Conservation (phyloP, 2,888 invertebrate genomes). For the Synergus umbraculus region DNA sequence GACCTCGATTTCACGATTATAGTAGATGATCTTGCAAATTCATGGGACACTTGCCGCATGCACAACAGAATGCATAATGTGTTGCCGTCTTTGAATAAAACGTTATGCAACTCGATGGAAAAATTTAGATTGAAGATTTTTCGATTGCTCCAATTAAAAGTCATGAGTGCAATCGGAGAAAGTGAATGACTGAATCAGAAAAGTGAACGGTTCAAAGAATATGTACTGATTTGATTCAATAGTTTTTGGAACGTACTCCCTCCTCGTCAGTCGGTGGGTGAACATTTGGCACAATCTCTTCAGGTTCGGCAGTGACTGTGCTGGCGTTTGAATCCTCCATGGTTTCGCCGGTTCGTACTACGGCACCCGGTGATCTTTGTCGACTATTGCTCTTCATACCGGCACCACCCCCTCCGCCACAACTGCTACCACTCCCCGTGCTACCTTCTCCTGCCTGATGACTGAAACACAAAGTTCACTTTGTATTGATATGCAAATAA, state of each 20-base stretch:
- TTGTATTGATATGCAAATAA: conserved; percentile 31
- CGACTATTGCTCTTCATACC: conserved; percentile 68
- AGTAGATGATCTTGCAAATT: conserved; percentile 59
- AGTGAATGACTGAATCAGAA: not conserved
- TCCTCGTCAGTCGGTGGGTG: conserved; percentile 74
- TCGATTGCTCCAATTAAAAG: not conserved
- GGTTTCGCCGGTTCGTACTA: conserved; percentile 67
- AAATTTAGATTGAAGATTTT: not conserved
- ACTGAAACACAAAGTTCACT: conserved; percentile 54
- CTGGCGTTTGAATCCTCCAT: conserved; percentile 70
- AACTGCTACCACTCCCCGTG: conserved; percentile 73
- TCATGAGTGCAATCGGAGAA: not conserved
- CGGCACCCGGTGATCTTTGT: conserved; percentile 74
- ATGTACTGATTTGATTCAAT: not conserved
- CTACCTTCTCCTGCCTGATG: conserved; percentile 72
- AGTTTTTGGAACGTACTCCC: conserved; percentile 63
- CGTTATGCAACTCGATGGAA: conserved; percentile 1
- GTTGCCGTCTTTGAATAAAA: not conserved
- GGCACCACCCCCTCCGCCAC: conserved; percentile 61
- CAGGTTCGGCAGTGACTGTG: conserved; percentile 68
- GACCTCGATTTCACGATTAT: conserved; percentile 60
- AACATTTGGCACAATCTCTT: conserved; percentile 71
- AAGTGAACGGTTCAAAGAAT: conserved; percentile 5
- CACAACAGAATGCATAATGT: conserved; percentile 29
- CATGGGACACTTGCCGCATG: conserved; percentile 49